Evolutionary conservation across 1,140 invertebrate genomes (phyloP), one percentile per base, ranked within the genome.

Genomic region (Steinernema feltiae): DNA sequence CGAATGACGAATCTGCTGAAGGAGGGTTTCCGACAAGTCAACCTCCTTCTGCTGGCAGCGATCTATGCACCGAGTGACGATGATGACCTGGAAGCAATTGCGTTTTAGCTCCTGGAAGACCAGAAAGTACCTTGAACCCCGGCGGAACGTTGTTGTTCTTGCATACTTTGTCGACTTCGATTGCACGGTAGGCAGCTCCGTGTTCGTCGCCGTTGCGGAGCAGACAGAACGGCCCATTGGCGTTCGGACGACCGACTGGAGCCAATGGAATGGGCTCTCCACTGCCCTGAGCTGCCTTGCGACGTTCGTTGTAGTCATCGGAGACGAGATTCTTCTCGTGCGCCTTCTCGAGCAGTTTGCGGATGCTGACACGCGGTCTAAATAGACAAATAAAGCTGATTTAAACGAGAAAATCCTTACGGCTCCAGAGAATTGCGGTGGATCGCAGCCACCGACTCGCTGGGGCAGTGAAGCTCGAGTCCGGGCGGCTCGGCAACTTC

Each of bases 121-220:
- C 15, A 73, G 3, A 32, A 3, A 1, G 72, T 35, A 80, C 35
- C 73, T 85, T 86, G 48, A 86, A 85, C 0, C 71, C 79, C 1
- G 75, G 48, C 48, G 82, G 72, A 0, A 86, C 35, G 21, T 85
- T 77, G 29, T 78, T 80, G 63, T 76, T 78, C 46, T 85, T 85
- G 69, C 78, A 74, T 0, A 82, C 85, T 41, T 82, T 32, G 70
- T 85, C 84, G n/a, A 85, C 81, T 73, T 85, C 85, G 35, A 82
- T 75, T 18, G 79, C 75, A 0, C 81, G 74, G 70, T 76, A 85
- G 15, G 74, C 72, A 1, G 69, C 46, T 48, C 81, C 82, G 48
- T 85, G 84, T 72, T 85, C 83, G 18, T 79, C 82, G 0, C 35
- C 29, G 27, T 78, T 48, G 0, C 77, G 74, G 32, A 81, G 72